Evolutionary conservation across 2,113 vertebrate genomes (phyloP), one percentile per base, ranked within the genome.

Genomic region (Onychostruthus taczanowskii): DNA sequence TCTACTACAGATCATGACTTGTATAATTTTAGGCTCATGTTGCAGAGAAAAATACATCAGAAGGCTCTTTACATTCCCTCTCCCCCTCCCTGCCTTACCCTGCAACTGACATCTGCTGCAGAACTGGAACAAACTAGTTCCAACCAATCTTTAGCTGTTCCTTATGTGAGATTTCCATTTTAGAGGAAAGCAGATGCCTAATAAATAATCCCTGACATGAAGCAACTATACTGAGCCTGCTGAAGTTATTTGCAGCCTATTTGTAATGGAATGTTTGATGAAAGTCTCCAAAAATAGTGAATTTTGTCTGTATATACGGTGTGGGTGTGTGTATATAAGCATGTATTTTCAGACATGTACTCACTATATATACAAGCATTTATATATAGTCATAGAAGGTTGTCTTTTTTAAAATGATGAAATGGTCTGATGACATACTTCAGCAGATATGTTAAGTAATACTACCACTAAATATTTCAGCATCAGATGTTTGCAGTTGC

Each of bases 41-140:
- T 96, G 59, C 35, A 90, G 39, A 82, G 28, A n/a, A 84, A 78
- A 84, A 62, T 87, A 27, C 39, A 72, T 75, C 58, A 93, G 44
- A 88, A 86, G 68, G n/a, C 49, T 74, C 27, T 86, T 76, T 77
- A 44, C 56, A 59, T 95, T 93, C 89, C 74, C 20, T 90, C 55
- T 62, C 18, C 39, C 13, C 41, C 17, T 70, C 37, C 47, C 26
- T 0, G 2, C 56, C 63, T 92, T 52, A 76, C n/a, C 31, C 75
- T 4, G 18, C 41, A 94, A 1, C 27, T 50, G 87, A 88, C 95
- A 95, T 91, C 67, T 95, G 90, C 73, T 78, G 61, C 83, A 52
- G 64, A 96, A 96, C 94, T 91, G 87, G 96, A 96, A 93, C 83
- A 75, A 96, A 96, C 95, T 62, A 77, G 93, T 97, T 96, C 68